Evolutionary conservation across 2,113 vertebrate genomes (phyloP).

Genomic region (Sarotherodon lohbergeri): DNA sequence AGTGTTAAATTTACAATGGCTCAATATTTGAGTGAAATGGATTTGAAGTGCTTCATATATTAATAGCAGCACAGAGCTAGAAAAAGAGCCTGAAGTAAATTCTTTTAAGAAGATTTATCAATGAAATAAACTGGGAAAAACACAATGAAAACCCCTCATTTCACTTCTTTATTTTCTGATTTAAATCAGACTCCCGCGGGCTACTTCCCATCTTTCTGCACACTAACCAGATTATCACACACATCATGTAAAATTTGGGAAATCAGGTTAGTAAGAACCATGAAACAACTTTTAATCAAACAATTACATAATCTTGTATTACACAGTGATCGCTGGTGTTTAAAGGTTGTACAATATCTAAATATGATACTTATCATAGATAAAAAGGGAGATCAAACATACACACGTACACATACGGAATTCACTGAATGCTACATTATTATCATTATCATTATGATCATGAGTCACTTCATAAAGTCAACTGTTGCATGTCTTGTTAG

Average conservation of each 20-base stretch:
- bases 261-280: conserved; percentile 23
- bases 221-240: conserved; percentile 39
- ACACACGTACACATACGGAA: accelerated
- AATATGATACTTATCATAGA: neutral
- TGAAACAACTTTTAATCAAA: conserved; percentile 24
- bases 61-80: neutral
- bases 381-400: accelerated
- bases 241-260: conserved; percentile 13
- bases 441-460: neutral
- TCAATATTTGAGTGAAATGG: neutral
- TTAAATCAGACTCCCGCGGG: conserved; percentile 20
- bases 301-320: neutral
- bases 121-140: neutral
- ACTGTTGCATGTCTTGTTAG: neutral
- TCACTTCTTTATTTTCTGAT: neutral
- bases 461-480: neutral
- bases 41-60: neutral
- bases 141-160: neutral
- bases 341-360: neutral
- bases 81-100: neutral
- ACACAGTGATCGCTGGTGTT: neutral
- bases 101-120: neutral
- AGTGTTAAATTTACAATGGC: neutral
- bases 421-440: neutral
- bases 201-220: neutral